Conservation (phyloP, 1,140 invertebrate species). For the Steinernema feltiae region DNA sequence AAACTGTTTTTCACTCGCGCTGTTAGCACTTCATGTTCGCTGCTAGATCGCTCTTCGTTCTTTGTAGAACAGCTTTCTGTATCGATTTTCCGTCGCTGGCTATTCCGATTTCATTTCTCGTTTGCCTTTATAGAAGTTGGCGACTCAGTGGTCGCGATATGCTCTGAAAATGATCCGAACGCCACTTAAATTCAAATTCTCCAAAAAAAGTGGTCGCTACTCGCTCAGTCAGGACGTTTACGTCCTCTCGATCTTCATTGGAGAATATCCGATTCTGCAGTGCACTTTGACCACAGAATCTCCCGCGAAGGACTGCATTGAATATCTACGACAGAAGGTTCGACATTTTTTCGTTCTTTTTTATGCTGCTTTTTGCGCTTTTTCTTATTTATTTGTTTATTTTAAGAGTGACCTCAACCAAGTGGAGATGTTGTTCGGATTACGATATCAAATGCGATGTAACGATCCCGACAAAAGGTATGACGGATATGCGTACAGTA, state of each 20-base stretch:
- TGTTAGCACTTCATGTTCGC: not conserved
- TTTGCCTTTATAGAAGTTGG: not conserved
- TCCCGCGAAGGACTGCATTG: slow-evolving; percentile 42
- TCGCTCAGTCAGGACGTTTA: slow-evolving; percentile 45
- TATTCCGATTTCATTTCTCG: not conserved
- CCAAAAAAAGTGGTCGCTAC: slow-evolving; percentile 49
- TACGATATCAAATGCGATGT: slow-evolving; percentile 49
- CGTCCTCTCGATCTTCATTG: slow-evolving; percentile 44
- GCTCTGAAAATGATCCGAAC: slow-evolving; percentile 15
- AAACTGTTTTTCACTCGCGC: not conserved
- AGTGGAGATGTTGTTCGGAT: slow-evolving; percentile 43
- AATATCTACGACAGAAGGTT: slow-evolving; percentile 47
- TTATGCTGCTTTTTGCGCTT: slow-evolving; percentile 28
- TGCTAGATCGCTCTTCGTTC: not conserved
- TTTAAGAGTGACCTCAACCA: slow-evolving; percentile 19
- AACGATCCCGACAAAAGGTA: slow-evolving; percentile 41
- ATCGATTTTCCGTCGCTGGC: not conserved
- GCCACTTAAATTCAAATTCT: slow-evolving; percentile 48
- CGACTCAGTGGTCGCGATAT: not conserved
- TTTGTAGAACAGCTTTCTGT: too few species aligned
- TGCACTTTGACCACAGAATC: slow-evolving; percentile 47
- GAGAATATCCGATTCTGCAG: slow-evolving; percentile 42
- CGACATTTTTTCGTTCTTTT: slow-evolving; percentile 39
- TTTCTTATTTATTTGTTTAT: slow-evolving; percentile 28
- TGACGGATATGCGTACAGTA: too few species aligned